Evolutionary conservation across 2,797 vertebrate genomes (phyloP).

Genomic region (Acipenser transmontanus): DNA sequence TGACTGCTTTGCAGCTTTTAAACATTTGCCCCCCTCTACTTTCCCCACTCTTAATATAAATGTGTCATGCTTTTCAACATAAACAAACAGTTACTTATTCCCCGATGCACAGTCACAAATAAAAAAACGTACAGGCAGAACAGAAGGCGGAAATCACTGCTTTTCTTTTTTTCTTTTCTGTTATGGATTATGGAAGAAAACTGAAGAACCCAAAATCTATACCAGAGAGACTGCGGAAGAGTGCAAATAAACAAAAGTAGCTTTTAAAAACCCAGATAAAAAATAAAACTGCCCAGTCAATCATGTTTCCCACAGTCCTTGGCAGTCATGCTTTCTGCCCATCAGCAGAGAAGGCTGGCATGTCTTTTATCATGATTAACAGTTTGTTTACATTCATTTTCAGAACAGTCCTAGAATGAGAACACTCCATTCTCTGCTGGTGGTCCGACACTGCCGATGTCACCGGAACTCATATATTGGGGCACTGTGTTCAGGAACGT

Average conservation of each 20-base stretch:
- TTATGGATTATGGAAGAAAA: too few species aligned
- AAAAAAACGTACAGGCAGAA: not conserved
- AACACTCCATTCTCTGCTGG: slow-evolving; percentile 29
- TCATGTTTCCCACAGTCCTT: slow-evolving; percentile 23
- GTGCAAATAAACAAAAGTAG: slow-evolving; percentile 28
- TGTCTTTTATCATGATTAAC: slow-evolving; percentile 19
- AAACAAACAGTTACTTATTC: not conserved
- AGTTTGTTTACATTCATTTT: slow-evolving; percentile 34
- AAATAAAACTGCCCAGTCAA: slow-evolving; percentile 15
- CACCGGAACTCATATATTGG: slow-evolving; percentile 98
- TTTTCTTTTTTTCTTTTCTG: too few species aligned
- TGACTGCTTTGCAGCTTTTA: not conserved
- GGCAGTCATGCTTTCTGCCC: slow-evolving; percentile 13
- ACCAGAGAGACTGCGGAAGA: slow-evolving; percentile 12
- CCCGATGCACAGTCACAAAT: not conserved
- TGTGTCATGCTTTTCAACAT: not conserved
- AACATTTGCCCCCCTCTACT: not conserved
- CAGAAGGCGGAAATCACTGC: too few species aligned
- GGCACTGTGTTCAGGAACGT: slow-evolving; percentile 84
- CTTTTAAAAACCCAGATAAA: slow-evolving; percentile 17
- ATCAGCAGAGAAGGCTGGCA: slow-evolving; percentile 24
- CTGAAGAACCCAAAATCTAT: too few species aligned
- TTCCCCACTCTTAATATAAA: not conserved
- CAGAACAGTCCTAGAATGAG: slow-evolving; percentile 37
- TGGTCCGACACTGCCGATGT: slow-evolving; percentile 42